Percentiles rank a stretch among this genome's conserved stretches.
phyloP scores from a whole-genome alignment of 2,113 vertebrate genomes.

The Melanostigma gelatinosum region DNA sequence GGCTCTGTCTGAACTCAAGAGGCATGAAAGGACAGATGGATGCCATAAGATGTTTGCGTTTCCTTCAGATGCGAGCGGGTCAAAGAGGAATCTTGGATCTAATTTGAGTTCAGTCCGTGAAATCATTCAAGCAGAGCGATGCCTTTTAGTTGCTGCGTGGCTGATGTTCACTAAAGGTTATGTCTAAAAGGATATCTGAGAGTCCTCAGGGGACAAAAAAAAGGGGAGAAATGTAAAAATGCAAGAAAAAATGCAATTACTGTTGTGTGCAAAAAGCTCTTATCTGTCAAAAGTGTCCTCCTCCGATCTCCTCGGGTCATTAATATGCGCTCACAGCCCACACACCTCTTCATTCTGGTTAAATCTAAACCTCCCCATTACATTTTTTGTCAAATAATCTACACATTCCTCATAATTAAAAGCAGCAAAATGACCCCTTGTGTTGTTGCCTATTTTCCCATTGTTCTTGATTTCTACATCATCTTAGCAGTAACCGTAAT shows the following conservation, averaged over 20 bases:
- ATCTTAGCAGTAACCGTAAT: not conserved
- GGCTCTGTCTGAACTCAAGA: conserved; percentile 20
- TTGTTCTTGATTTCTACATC: not conserved
- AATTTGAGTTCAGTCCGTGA: conserved; percentile 13
- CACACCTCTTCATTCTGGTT: conserved; percentile 9
- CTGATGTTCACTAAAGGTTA: not conserved
- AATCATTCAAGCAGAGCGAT: conserved; percentile 1
- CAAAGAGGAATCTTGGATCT: conserved; percentile 19
- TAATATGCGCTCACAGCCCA: not conserved
- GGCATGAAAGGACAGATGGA: conserved; percentile 45
- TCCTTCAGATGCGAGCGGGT: conserved; percentile 11
- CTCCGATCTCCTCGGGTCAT: conserved; percentile 3
- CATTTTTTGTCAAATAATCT: not conserved
- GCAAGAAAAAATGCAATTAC: conserved; percentile 4
- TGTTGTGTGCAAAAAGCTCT: not conserved
- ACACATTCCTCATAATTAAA: not conserved
- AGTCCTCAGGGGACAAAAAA: too few species aligned
- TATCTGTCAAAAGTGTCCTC: conserved; percentile 3
- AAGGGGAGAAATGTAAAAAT: not conserved
- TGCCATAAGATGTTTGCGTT: conserved; percentile 7
- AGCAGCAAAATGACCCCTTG: not conserved
- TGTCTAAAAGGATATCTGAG: conserved; percentile 5
- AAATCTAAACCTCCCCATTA: conserved; percentile 1
- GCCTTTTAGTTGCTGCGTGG: not conserved
- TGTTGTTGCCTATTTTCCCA: not conserved